Evolutionary conservation across 1,140 invertebrate species (phyloP).

Genomic region (Brachionus plicatilis): DNA sequence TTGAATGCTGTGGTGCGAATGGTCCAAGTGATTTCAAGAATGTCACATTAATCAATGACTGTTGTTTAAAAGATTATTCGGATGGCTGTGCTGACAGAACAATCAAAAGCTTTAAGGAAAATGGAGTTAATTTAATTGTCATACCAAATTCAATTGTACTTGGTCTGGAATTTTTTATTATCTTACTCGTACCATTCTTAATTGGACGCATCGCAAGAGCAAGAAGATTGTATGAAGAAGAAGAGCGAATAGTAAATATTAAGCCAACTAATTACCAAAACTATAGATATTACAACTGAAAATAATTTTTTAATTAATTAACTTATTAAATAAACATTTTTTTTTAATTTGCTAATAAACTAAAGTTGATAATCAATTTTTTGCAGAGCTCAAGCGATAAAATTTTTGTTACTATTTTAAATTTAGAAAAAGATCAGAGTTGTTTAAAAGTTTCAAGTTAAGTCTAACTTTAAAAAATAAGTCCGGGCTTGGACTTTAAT

Average conservation of each 20-base stretch:
- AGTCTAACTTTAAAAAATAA: too few species aligned
- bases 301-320: neutral
- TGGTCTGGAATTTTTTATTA: constrained; percentile 25
- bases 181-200: constrained; percentile 32
- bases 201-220: constrained; percentile 31
- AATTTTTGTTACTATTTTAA: too few species aligned
- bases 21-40: constrained; percentile 25
- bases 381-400: too few species aligned
- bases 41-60: neutral
- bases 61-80: neutral
- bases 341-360: neutral
- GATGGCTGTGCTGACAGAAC: constrained; percentile 27
- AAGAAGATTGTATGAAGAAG: neutral
- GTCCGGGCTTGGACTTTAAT: too few species aligned
- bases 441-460: too few species aligned
- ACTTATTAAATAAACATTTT: neutral
- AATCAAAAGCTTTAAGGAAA: neutral
- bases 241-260: constrained; percentile 23
- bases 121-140: constrained; percentile 21
- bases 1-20: constrained; percentile 29
- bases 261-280: constrained; percentile 33
- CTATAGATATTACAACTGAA: constrained; percentile 16
- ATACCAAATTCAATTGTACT: constrained; percentile 30
- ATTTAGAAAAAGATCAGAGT: too few species aligned
- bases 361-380: neutral